Evolutionary conservation across 2,888 invertebrate species (phyloP), one percentile per base, ranked within the genome.

Genomic region (Pachymerium ferrugineum): DNA sequence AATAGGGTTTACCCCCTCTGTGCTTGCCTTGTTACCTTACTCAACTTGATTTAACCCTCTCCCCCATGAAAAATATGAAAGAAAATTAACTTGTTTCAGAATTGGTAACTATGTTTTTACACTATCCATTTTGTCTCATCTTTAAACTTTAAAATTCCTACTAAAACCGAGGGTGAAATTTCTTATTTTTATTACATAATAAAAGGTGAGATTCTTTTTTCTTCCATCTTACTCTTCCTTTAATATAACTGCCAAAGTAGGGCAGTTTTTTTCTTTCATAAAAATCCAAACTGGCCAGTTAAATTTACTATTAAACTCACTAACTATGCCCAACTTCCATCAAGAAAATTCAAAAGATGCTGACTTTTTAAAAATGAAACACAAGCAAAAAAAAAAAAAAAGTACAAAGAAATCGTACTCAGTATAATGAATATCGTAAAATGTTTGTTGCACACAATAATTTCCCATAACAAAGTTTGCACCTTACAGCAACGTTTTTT

Each of bases 261-360:
- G n/a, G n/a, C n/a, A n/a, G n/a, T 62, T 62, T 62, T 54, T 62
- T 62, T 25, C 62, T 62, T 62, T 62, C 62, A 62, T 62, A 62
- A 62, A 54, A 62, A 62, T 62, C 28, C 62, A 28, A 62, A 62
- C 62, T 62, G 28, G 62, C 62, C 28, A 62, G 62, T 62, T 62
- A 62, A 62, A 62, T 62, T 25, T 62, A 62, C 62, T 62, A 62
- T 62, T 62, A 62, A 62, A 62, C 62, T 62, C 62, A 62, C 62
- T 62, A 28, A 62, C 62, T 62, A 62, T 28, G n/a, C 62, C 12
- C 28, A 12, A 8, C 25, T 62, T 62, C 62, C 62, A 62, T 62
- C 62, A 62, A 6, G 62, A 22, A 62, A 62, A 33, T 33, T 33
- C 33, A 12, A 38, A 8, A 5, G 4, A 8, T 38, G n/a, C 4